A percentile compares a stretch with the other conserved stretches of the same genome.
Conservation (phyloP, 2,797 vertebrate genomes). For the Sarcophilus harrisii region DNA sequence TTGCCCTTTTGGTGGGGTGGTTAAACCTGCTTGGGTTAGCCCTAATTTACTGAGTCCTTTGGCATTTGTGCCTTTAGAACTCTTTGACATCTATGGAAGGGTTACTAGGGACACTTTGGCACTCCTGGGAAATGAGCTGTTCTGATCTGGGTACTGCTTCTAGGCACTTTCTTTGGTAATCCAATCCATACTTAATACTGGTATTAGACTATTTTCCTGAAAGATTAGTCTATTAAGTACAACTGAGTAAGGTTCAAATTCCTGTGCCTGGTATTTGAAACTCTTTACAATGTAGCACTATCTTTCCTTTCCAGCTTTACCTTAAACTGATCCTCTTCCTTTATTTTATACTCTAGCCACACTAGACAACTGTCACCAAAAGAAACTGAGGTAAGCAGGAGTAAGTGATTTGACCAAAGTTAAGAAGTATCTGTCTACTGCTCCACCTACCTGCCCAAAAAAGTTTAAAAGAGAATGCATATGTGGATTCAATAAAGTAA, state of each 20-base stretch:
- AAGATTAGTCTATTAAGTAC: neutral
- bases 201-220: neutral
- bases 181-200: neutral
- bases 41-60: neutral
- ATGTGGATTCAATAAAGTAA: neutral
- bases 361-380: neutral
- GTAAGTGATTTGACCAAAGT: neutral
- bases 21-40: neutral
- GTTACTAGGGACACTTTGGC: neutral
- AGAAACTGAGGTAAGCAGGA: neutral
- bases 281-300: neutral
- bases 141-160: neutral
- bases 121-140: neutral
- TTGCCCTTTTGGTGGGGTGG: neutral
- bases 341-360: neutral
- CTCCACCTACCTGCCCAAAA: neutral
- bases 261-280: neutral
- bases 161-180: neutral
- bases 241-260: neutral
- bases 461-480: neutral
- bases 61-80: neutral
- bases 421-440: neutral
- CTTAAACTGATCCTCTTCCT: neutral
- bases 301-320: neutral
- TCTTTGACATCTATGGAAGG: neutral